A percentile compares a stretch with the other conserved stretches of the same genome.
Evolutionary conservation across 2,888 invertebrate genomes (phyloP).

Genomic region (Cephus spinipes): DNA sequence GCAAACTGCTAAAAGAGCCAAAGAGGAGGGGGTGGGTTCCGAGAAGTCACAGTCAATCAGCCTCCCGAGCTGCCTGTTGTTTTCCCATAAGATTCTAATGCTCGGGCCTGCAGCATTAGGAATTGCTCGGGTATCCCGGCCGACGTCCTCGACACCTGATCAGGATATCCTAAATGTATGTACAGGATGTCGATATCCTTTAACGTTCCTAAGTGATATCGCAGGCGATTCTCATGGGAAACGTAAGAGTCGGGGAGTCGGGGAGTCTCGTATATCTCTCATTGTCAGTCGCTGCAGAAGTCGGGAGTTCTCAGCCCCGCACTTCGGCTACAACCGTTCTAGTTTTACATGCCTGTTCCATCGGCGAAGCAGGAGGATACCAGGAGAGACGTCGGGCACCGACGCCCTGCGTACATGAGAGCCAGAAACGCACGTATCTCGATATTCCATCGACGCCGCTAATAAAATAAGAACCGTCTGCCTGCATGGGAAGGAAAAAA

Average conservation of each 20-base stretch:
- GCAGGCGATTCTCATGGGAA: background rate
- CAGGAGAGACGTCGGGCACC: background rate
- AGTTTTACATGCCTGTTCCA: background rate
- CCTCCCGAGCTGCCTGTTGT: slow-evolving; percentile 1
- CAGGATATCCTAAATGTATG: background rate
- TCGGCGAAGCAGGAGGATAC: background rate
- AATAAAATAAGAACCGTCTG: background rate
- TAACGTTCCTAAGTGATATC: background rate
- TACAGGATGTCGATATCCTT: background rate
- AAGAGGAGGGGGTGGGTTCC: background rate
- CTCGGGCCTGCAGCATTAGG: background rate
- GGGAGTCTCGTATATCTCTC: background rate
- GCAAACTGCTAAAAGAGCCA: slow-evolving; percentile 1
- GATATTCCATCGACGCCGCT: background rate
- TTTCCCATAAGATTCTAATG: background rate
- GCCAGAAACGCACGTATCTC: background rate
- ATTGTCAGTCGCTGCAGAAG: background rate
- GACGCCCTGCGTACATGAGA: background rate
- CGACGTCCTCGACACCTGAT: background rate
- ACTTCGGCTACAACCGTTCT: background rate
- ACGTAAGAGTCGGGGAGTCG: background rate
- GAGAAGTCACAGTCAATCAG: background rate
- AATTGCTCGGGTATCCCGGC: background rate
- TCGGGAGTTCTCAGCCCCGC: background rate
- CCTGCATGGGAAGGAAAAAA: background rate